Evolutionary conservation across 2,797 vertebrate genomes (phyloP), one percentile per base, ranked within the genome.

Genomic region (Cephalopachus bancanus): DNA sequence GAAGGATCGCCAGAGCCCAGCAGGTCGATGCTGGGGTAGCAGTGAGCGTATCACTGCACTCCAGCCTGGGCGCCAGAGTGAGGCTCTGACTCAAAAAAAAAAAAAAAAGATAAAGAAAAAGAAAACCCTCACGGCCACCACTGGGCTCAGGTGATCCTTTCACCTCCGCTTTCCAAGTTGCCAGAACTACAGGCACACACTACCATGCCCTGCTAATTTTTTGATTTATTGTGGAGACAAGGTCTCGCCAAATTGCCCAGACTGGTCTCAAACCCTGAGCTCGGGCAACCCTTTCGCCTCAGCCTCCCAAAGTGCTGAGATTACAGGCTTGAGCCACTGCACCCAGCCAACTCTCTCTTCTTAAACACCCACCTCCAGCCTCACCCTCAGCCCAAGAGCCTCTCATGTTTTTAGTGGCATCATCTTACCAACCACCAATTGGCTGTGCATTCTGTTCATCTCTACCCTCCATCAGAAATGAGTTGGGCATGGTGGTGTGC

Each of bases 401-500:
- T 44, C 44, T 44, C 44, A 44, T 7, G 44, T 44, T 44, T 7
- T 44, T 44, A 44, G 44, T 7, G 44, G 44, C 44, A 44, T 44
- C 44, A 44, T 44, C 44, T 44, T 44, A 44, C 44, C 44, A 44
- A 44, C 44, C 44, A 44, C 3, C 44, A 5, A 44, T 44, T 49
- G 7, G 24, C 51, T 0, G 8, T 0, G 8, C 2, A 1, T 51
- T 49, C 12, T 55, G 37, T 37, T 2, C 37, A 37, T 37, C 37
- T 37, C 37, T 37, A 37, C 37, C 37, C 37, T 37, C 37, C 37
- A 37, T 37, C 37, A 37, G 37, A 37, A 37, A 37, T 37, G 37
- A 37, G 37, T 37, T 3, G 37, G 37, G 37, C 37, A 37, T 37
- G 37, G 3, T 30, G 5, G 5, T 26, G 19, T 44, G 0, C 4